Percentiles rank a stretch among this genome's conserved stretches.
phyloP scores from a whole-genome alignment of 2,113 vertebrate genomes.

The Gila orcuttii region DNA sequence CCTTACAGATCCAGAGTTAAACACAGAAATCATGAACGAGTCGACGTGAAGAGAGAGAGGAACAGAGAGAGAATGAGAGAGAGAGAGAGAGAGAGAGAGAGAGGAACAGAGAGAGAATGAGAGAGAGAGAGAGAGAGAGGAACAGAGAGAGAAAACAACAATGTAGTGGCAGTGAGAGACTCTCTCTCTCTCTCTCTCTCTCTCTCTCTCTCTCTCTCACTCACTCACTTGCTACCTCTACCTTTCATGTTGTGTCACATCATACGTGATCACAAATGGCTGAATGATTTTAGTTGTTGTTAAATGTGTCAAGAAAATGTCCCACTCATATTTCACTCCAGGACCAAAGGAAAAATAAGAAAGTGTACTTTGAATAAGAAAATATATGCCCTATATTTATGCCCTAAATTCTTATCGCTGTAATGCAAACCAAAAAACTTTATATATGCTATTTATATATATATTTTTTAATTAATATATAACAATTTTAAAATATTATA shows the following conservation, averaged over 20 bases:
- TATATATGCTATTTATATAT: neutral
- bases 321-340: neutral
- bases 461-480: neutral
- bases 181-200: constrained; percentile 34
- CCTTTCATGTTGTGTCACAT: neutral
- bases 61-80: neutral
- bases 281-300: neutral
- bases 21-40: neutral
- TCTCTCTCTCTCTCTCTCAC: neutral
- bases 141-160: neutral
- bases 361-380: no score
- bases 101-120: neutral
- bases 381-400: neutral
- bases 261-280: neutral
- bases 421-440: neutral
- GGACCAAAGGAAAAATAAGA: neutral
- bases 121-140: no score
- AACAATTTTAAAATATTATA: neutral
- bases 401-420: neutral
- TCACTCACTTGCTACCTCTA: neutral
- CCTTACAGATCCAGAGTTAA: constrained; percentile 40
- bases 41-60: neutral
- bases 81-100: no score
- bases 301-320: constrained; percentile 12
- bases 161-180: neutral